Conservation (phyloP, 2,113 vertebrate species). For the Siniperca chuatsi region DNA sequence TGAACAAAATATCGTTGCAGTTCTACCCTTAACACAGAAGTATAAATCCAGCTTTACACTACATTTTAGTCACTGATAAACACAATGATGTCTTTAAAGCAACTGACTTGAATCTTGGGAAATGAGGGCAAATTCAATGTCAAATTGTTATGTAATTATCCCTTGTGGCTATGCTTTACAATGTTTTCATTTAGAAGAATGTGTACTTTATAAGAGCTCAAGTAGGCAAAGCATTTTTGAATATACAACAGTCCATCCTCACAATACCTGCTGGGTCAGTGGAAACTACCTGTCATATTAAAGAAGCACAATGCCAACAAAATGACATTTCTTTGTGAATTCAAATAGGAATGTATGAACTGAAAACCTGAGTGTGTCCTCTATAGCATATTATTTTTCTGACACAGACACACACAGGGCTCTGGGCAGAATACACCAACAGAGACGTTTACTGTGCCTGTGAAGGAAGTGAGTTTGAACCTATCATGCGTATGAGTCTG, state of each 20-base stretch:
- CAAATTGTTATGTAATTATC: not conserved
- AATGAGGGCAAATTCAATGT: not conserved
- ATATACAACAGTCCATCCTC: not conserved
- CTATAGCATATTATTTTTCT: conserved; percentile 10
- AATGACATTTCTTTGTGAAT: conserved; percentile 27
- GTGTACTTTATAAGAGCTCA: not conserved
- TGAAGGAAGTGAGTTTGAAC: conserved; percentile 32
- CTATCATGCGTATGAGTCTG: not conserved
- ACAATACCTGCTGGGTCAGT: conserved; percentile 18
- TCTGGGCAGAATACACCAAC: not conserved
- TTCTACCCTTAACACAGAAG: no score
- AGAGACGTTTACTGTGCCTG: not conserved
- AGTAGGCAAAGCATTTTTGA: not conserved
- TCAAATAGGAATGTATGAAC: not conserved
- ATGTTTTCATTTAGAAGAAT: not conserved
- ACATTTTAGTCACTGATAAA: no score
- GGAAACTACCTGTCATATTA: conserved; percentile 15
- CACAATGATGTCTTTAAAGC: not conserved
- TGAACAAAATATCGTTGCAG: no score
- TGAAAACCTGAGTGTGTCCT: not conserved
- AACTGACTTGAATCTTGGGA: not conserved
- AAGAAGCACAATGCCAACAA: not conserved
- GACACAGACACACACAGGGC: conserved; percentile 11
- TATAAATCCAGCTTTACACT: no score
- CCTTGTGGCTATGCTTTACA: not conserved